Evolutionary conservation across 2,888 invertebrate species (phyloP), one percentile per base, ranked within the genome.

Genomic region (Drosophila tanythrix): DNA sequence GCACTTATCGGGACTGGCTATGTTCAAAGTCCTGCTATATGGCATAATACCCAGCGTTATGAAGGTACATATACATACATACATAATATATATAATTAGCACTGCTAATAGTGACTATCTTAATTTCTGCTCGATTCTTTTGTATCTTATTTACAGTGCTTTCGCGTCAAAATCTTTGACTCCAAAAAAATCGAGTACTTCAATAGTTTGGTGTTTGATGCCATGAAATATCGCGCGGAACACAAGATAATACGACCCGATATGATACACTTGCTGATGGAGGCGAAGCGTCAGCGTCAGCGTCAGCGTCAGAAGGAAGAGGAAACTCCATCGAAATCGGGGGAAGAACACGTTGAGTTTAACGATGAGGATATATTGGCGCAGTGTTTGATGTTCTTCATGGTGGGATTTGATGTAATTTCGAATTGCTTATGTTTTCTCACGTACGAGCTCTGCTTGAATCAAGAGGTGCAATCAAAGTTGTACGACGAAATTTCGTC

Each of bases 211-310:
- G 93, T 94, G 0, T 67, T 92, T 0, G 90, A 88, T 29, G 92
- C 93, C 0, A 94, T 94, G 92, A 88, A 89, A 40, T 90, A 94
- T 33, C 92, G 95, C 1, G 91, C 93, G 61, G 83, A 90, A 31
- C 85, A 94, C 13, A 92, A 94, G 8, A 94, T 94, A 15, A 57
- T 93, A 11, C 92, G 95, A 11, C 94, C 93, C 3, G 95, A 95
- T 78, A 94, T 95, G 94, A 94, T 95, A 21, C 93, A 95, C 72
- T 85, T 95, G 25, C 84, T 95, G 5, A 93, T 94, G 93, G 93
- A 94, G 81, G 94, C 94, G 3, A 84, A 85, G 38, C 76, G 88
- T 2, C 62, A 74, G 2, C 76, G 88, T 2, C 62, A 74, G 2
- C 25, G 52, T 10, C 52, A 36, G 33, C 21, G 21, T 21, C 21